Conservation (phyloP, 2,797 vertebrate genomes). For the Pipistrellus pygmaeus region DNA sequence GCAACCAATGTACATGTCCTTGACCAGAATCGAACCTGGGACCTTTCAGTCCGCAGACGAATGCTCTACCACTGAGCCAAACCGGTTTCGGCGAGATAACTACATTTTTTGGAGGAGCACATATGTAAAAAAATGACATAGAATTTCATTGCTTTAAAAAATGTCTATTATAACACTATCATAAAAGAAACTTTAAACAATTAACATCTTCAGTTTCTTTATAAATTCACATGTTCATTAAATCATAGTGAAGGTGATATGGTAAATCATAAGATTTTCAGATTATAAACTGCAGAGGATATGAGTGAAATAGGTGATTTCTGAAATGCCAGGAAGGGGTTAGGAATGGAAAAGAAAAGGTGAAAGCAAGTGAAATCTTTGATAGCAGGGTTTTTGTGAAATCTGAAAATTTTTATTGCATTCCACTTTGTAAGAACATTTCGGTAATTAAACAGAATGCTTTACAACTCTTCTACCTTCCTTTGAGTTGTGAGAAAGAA, state of each 20-base stretch:
- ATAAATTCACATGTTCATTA: constrained; percentile 50
- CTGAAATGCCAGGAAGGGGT: background rate
- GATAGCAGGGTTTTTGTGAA: background rate
- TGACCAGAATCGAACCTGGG: no score
- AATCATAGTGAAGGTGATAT: constrained; percentile 16
- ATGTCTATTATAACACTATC: background rate
- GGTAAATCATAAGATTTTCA: constrained; percentile 29
- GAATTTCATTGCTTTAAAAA: constrained; percentile 26
- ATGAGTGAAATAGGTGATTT: background rate
- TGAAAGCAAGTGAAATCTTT: background rate
- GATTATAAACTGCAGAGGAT: background rate
- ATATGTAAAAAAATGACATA: constrained; percentile 45
- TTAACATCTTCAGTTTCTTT: constrained; percentile 31
- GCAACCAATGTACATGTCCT: no score
- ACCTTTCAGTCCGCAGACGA: no score
- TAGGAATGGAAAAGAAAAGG: background rate
- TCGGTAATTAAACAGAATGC: constrained; percentile 36
- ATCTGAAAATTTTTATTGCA: background rate
- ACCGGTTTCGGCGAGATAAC: background rate
- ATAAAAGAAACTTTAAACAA: constrained; percentile 3
- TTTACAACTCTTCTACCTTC: background rate
- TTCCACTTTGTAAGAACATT: background rate
- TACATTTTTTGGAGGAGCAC: background rate
- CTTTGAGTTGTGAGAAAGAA: constrained; percentile 11
- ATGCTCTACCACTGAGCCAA: no score